phyloP scores from a whole-genome alignment of 2,113 vertebrate genomes.

The Zosterops lateralis region DNA sequence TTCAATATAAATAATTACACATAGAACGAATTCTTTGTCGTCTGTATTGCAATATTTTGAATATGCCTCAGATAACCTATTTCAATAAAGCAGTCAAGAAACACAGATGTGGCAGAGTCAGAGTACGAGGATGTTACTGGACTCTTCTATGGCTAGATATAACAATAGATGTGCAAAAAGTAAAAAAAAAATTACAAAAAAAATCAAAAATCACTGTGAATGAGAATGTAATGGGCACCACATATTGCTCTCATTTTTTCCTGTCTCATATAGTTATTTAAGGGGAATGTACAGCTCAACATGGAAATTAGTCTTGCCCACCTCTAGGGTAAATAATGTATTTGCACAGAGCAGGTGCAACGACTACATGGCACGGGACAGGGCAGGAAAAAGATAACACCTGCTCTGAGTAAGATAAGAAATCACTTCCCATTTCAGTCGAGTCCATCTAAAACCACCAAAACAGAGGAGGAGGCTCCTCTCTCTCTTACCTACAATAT shows the following conservation, averaged over 20 bases:
- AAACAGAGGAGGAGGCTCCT: neutral
- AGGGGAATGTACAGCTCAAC: neutral
- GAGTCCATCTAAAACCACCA: neutral
- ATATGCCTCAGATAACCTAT: neutral
- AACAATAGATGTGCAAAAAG: neutral
- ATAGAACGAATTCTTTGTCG: neutral
- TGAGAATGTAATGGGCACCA: neutral
- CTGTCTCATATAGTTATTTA: neutral
- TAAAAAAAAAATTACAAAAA: neutral
- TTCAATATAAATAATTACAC: neutral
- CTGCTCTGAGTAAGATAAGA: neutral
- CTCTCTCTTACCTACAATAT: neutral
- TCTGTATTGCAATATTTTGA: neutral
- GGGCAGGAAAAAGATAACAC: neutral
- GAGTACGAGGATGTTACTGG: neutral
- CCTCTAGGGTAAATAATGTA: neutral
- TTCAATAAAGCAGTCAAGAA: neutral
- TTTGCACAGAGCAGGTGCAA: conserved; percentile 12
- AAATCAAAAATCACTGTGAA: neutral
- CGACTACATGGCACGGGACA: neutral
- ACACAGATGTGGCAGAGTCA: neutral
- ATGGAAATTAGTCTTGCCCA: neutral
- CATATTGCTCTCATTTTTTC: neutral
- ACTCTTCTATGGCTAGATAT: neutral
- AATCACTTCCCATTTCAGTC: neutral